These are phyloP conservation scores for Desmodus rotundus DNA, from an alignment of 2,113 vertebrate genomes.

Conservation along the genomic window DNA sequence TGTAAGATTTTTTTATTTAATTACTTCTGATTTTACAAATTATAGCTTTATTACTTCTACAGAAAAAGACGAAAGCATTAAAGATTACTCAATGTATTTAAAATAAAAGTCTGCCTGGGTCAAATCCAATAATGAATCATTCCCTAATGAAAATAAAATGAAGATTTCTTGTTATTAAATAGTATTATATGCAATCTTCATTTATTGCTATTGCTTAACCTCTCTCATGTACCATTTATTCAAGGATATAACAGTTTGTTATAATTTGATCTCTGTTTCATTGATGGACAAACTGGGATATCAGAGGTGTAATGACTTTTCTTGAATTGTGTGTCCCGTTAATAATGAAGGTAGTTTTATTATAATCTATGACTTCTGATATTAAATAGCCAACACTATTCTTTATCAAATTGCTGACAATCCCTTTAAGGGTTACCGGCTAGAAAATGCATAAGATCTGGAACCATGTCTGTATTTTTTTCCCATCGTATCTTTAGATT, in stretches of 20 bases:
- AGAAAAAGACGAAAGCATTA: constrained; percentile 32
- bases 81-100: constrained; percentile 50
- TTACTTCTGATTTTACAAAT: constrained; percentile 62
- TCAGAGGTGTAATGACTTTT: not conserved
- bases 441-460: not conserved
- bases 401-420: not conserved
- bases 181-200: not conserved
- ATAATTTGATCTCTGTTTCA: constrained; percentile 14
- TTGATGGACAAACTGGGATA: not conserved
- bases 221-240: not conserved
- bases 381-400: not conserved
- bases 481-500: not conserved
- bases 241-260: not conserved
- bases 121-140: constrained; percentile 55
- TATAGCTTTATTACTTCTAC: constrained; percentile 41
- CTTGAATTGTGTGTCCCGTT: not conserved
- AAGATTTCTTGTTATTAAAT: constrained; percentile 16
- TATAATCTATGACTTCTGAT: not conserved
- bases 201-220: constrained; percentile 33
- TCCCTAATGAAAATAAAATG: constrained; percentile 54
- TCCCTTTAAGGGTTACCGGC: not conserved
- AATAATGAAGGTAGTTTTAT: not conserved
- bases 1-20: constrained; percentile 42
- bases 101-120: constrained; percentile 43
- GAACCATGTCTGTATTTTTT: not conserved